Conservation (phyloP, 64 coral and sea anemone genomes). For the Actinia tenebrosa region DNA sequence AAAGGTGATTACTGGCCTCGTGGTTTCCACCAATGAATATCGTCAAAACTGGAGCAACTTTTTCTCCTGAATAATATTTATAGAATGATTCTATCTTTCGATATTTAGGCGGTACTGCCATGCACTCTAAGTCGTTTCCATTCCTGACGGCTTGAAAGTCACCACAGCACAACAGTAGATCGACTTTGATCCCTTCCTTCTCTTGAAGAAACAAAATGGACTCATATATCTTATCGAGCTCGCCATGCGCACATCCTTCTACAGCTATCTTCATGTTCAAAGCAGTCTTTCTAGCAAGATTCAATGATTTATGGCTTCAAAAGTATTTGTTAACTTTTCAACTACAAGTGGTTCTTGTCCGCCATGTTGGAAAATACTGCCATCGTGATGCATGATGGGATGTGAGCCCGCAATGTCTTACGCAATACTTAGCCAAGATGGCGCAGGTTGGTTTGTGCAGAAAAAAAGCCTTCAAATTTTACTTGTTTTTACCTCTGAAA, state of each 20-base stretch:
- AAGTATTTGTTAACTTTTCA: neutral
- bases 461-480: neutral
- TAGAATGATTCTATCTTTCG: conserved; percentile 91
- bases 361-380: conserved; percentile 30
- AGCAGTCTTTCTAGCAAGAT: neutral
- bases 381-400: neutral
- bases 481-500: neutral
- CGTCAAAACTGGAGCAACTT: conserved; percentile 83
- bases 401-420: conserved; percentile 24
- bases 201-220: conserved; percentile 64
- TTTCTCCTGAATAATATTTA: conserved; percentile 96
- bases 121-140: conserved; percentile 71
- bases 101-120: conserved; percentile 96
- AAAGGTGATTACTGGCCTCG: conserved; percentile 89
- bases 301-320: neutral
- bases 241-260: conserved; percentile 96
- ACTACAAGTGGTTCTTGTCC: neutral
- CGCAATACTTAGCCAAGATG: conserved; percentile 68
- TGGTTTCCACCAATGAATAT: conserved; percentile 98
- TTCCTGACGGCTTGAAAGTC: conserved; percentile 96
- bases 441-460: conserved; percentile 64
- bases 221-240: conserved; percentile 94
- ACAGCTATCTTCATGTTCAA: conserved; percentile 91
- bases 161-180: conserved; percentile 95
- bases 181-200: conserved; percentile 83